Percentiles rank a stretch among this genome's conserved stretches.
Evolutionary conservation across 2,888 invertebrate genomes (phyloP).

Genomic region (Conistra vaccinii): DNA sequence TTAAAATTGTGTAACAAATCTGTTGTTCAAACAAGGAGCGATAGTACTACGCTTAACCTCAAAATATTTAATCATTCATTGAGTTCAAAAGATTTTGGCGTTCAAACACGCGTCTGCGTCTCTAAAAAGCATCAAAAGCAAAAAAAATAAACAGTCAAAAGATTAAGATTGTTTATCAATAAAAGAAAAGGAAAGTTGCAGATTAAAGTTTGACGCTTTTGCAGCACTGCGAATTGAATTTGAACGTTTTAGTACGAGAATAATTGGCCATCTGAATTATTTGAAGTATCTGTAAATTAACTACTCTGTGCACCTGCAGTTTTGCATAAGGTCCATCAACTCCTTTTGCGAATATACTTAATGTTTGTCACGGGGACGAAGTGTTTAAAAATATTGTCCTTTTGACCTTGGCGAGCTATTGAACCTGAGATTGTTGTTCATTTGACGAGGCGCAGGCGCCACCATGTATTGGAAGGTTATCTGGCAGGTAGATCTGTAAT

Average conservation of each 20-base stretch:
- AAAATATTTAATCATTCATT: no score
- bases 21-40: not conserved
- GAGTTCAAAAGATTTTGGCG: not conserved
- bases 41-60: not conserved
- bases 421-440: slow-evolving; percentile 56
- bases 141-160: not conserved
- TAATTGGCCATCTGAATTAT: not conserved
- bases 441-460: not conserved
- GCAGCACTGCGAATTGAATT: not conserved
- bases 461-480: slow-evolving; percentile 16
- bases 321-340: slow-evolving; percentile 59
- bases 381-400: slow-evolving; percentile 73
- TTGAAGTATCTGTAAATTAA: slow-evolving; percentile 2
- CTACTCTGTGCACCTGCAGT: slow-evolving; percentile 44
- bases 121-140: not conserved
- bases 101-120: not conserved
- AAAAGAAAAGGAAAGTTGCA: not conserved
- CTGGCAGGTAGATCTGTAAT: slow-evolving; percentile 6
- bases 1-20: not conserved
- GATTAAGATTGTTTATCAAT: not conserved
- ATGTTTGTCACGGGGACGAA: slow-evolving; percentile 68
- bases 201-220: not conserved
- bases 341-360: slow-evolving; percentile 71
- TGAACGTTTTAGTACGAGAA: not conserved
- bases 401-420: slow-evolving; percentile 67